phyloP scores from a whole-genome alignment of 2,888 invertebrate genomes.

The Scaptomyza reducta region DNA sequence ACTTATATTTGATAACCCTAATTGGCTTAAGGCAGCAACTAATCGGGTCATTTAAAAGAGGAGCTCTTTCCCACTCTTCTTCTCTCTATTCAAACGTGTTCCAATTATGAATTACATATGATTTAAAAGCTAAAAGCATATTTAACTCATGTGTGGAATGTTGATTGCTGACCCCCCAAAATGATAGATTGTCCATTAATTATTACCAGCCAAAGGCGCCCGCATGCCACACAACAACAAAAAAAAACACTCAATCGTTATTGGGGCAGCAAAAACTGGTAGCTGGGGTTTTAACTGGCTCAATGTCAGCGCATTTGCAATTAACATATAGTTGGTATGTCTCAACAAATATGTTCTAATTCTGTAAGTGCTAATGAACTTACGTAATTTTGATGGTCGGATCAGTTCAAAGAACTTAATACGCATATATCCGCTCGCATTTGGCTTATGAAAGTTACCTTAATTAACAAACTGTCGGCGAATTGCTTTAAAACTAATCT shows the following conservation, averaged over 20 bases:
- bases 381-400: constrained; percentile 27
- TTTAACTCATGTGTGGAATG: constrained; percentile 37
- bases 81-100: neutral
- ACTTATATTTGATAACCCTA: constrained; percentile 24
- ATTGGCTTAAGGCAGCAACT: constrained; percentile 23
- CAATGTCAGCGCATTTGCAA: constrained; percentile 63
- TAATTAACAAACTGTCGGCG: constrained; percentile 43
- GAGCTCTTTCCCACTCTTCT: constrained; percentile 1
- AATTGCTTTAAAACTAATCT: constrained; percentile 45
- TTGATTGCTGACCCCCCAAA: constrained; percentile 36
- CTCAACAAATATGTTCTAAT: constrained; percentile 58
- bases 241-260: constrained; percentile 7
- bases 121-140: constrained; percentile 41
- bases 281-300: constrained; percentile 29
- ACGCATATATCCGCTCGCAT: constrained; percentile 16
- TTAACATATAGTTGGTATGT: constrained; percentile 41
- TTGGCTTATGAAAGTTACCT: constrained; percentile 29
- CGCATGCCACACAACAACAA: constrained; percentile 38
- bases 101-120: constrained; percentile 29
- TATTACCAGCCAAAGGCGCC: constrained; percentile 51
- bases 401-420: constrained; percentile 55
- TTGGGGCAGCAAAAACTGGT: constrained; percentile 52
- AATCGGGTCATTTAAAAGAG: constrained; percentile 44
- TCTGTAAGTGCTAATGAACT: constrained; percentile 55
- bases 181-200: constrained; percentile 58